These are phyloP conservation scores for Xanthorhoe designata DNA, from an alignment of 2,888 invertebrate species.

Conservation along the genomic window DNA sequence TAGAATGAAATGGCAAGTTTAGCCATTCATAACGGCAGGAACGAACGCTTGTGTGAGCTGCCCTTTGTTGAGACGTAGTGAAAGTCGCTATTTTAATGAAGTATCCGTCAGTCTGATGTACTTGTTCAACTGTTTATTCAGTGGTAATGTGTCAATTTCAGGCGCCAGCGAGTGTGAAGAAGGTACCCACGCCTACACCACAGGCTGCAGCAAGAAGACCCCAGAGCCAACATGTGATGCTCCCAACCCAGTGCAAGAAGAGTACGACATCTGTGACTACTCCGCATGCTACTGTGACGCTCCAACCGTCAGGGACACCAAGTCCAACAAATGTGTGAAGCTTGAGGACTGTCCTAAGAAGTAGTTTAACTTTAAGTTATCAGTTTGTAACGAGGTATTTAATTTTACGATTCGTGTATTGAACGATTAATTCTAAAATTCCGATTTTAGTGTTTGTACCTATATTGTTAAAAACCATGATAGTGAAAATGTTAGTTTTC, in stretches of 20 bases:
- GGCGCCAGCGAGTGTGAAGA: slow-evolving; percentile 32
- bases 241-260: slow-evolving; percentile 51
- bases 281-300: slow-evolving; percentile 63
- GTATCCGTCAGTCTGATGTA: too few species aligned
- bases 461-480: too few species aligned
- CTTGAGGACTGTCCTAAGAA: slow-evolving; percentile 59
- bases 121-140: background rate
- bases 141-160: slow-evolving; percentile 1
- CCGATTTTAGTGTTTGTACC: too few species aligned
- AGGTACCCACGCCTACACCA: slow-evolving; percentile 47
- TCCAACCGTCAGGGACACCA: slow-evolving; percentile 60
- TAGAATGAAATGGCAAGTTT: too few species aligned
- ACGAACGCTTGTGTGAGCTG: too few species aligned
- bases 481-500: too few species aligned
- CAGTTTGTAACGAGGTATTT: too few species aligned
- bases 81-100: too few species aligned
- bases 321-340: slow-evolving; percentile 54
- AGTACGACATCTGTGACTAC: slow-evolving; percentile 52
- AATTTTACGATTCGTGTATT: too few species aligned
- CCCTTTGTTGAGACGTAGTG: too few species aligned
- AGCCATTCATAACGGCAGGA: too few species aligned
- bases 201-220: slow-evolving; percentile 51
- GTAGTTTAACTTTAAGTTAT: slow-evolving; percentile 2
- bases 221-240: slow-evolving; percentile 65
- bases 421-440: too few species aligned